A percentile compares a stretch with the other conserved stretches of the same genome.
These are phyloP conservation scores for Merops nubicus DNA, from an alignment of 2,113 vertebrate species.

Conservation along the genomic window DNA sequence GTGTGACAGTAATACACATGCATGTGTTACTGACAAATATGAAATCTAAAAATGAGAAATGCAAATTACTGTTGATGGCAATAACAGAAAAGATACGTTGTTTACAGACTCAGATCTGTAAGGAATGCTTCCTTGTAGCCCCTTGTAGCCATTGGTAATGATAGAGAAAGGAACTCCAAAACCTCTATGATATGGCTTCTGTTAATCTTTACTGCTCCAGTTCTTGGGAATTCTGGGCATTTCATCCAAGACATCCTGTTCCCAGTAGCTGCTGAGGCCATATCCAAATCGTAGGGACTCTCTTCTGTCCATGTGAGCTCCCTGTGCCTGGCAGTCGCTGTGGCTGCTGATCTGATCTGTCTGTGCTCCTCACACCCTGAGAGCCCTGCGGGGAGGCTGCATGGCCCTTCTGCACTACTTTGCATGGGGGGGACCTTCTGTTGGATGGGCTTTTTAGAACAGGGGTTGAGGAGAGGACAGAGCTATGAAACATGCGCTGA, in stretches of 20 bases:
- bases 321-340: fast-evolving
- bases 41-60: background rate
- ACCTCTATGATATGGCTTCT: background rate
- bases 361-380: background rate
- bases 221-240: background rate
- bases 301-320: background rate
- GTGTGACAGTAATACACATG: background rate
- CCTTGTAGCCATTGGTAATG: background rate
- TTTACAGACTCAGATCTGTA: background rate
- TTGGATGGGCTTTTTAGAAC: background rate
- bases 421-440: background rate
- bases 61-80: background rate
- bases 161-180: background rate
- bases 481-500: background rate
- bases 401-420: background rate
- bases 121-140: background rate
- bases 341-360: fast-evolving
- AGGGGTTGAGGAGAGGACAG: background rate
- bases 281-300: background rate
- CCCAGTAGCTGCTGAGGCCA: background rate
- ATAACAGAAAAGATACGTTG: background rate
- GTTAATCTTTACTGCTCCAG: background rate
- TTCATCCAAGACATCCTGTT: background rate
- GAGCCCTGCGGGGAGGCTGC: fast-evolving
- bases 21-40: background rate